Base-by-base conservation (phyloP, 2,113 vertebrate species). In the Heliornis fulica region DNA sequence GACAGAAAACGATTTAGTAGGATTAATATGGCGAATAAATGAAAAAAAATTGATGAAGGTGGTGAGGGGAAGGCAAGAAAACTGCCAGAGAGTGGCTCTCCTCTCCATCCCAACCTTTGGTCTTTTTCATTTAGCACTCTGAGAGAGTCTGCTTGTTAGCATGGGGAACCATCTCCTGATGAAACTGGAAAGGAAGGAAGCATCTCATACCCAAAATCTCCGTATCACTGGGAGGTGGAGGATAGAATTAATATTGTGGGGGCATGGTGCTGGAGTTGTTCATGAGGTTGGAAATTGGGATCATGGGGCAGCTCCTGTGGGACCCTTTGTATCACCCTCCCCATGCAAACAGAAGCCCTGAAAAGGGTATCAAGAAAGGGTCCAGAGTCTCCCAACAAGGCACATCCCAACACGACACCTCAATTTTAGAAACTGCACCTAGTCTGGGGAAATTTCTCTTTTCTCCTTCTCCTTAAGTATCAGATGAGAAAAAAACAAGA, bases 251-350 rank as follows among this genome's bases (percentile, higher is more conserved):
- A 38, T 57, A 45, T 16, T 70, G 41, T 0, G 2, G 14, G 46
- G 41, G 7, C 36, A 22, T 25, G 8, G 11, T 5, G 3, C 7
- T 46, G 48, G 32, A 59, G 7, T 18, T 66, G n/a, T 50, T 54
- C 8, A 19, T 13, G 26, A 0, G 3, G 6, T 22, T 84, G 38
- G 68, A 64, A 66, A 19, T 12, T 2, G 15, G 16, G 54, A 10
- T 46, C 1, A 0, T 32, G 46, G 46, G 25, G 53, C 38, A 60
- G 61, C 15, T 60, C 16, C 54, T 0, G 0, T 32, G 18, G 51
- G 43, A 57, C 11, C 46, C 1, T 0, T 61, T 12, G 26, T 1
- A 0, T 18, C 25, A 31, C 2, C 34, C n/a, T n/a, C 9, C 21
- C 5, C 15, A 6, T 26, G 13, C 16, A 29, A 68, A 72, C 23